Evolutionary conservation across 2,113 vertebrate species (phyloP).

Genomic region (Zapornia atra): DNA sequence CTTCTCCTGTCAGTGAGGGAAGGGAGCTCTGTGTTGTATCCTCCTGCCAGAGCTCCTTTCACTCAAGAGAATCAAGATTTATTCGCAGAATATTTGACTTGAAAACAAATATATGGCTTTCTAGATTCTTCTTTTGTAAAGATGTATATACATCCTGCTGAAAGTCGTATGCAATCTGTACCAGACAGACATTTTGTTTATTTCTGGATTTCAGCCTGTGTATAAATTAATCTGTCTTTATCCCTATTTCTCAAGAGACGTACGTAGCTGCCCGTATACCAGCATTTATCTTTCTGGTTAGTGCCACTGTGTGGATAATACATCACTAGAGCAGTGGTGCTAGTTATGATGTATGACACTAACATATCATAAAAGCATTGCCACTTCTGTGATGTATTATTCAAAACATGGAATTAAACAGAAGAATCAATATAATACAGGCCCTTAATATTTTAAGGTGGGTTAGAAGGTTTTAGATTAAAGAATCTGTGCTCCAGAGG

Average conservation of each 20-base stretch:
- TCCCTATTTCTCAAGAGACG: neutral
- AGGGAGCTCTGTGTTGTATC: neutral
- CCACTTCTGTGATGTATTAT: slow-evolving; percentile 65
- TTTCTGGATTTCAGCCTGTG: neutral
- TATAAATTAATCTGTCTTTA: slow-evolving; percentile 47
- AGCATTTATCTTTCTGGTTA: slow-evolving; percentile 63
- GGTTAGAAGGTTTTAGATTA: slow-evolving; percentile 14
- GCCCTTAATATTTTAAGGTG: slow-evolving; percentile 29
- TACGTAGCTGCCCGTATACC: neutral
- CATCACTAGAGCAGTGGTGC: slow-evolving; percentile 57
- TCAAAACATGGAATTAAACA: slow-evolving; percentile 49
- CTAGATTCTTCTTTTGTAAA: neutral
- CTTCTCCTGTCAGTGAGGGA: neutral
- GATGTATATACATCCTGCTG: neutral
- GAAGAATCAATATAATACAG: slow-evolving; percentile 52
- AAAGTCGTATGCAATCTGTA: neutral
- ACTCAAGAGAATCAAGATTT: neutral
- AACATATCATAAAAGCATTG: slow-evolving; percentile 63
- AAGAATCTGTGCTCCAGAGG: neutral
- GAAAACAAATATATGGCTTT: neutral
- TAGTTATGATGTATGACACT: slow-evolving; percentile 62
- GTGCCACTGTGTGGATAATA: slow-evolving; percentile 40
- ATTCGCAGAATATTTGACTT: neutral
- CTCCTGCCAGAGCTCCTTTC: neutral
- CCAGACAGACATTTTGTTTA: neutral